Evolutionary conservation across 2,113 vertebrate species (phyloP).

Genomic region (Apeltes quadracus): DNA sequence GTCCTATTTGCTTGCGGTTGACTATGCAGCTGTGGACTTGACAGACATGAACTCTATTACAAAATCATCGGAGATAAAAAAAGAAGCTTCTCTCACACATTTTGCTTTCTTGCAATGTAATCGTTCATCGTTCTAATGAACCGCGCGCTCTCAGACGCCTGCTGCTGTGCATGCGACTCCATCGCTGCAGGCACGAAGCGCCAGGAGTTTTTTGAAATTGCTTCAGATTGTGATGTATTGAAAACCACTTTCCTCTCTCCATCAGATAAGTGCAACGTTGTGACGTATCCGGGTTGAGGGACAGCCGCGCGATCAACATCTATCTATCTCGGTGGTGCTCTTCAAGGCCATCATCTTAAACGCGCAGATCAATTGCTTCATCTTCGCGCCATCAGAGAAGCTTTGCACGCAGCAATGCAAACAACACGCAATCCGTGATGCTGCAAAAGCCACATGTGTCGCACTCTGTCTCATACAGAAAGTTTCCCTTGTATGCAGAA

Average conservation of each 20-base stretch:
- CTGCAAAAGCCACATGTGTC: background rate
- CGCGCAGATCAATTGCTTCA: background rate
- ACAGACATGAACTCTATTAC: background rate
- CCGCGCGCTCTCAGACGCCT: background rate
- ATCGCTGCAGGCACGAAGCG: background rate
- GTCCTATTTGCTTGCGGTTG: background rate
- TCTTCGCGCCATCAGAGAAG: background rate
- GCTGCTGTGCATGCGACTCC: background rate
- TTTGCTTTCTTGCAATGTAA: background rate
- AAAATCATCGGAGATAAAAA: background rate
- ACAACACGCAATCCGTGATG: background rate
- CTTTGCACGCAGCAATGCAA: too few species aligned
- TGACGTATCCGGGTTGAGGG: conserved; percentile 3
- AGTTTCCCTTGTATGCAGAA: background rate
- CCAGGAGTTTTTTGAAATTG: background rate
- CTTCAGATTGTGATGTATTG: conserved; percentile 10
- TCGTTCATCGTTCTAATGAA: background rate
- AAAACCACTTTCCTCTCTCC: conserved; percentile 24
- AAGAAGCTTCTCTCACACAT: background rate
- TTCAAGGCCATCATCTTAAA: conserved; percentile 1
- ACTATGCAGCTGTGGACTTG: background rate
- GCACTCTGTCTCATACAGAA: background rate
- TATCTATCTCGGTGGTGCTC: conserved; percentile 7
- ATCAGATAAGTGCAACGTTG: conserved; percentile 3
- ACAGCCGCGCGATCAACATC: background rate